These are phyloP conservation scores for Pachydiplax longipennis DNA, from an alignment of 2,888 invertebrate species.

Conservation along the genomic window DNA sequence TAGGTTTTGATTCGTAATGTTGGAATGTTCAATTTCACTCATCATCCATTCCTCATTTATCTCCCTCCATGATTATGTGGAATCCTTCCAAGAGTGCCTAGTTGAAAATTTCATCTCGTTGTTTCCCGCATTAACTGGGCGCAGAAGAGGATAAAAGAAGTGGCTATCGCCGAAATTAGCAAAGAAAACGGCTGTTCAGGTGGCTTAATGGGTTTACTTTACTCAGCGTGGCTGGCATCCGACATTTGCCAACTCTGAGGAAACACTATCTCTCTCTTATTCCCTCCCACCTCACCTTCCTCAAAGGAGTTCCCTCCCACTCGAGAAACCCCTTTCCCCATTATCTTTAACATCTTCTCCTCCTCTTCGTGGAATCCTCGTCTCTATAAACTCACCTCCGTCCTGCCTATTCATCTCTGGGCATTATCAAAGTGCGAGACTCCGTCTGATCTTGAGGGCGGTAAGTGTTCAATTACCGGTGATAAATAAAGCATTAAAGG, in stretches of 20 bases:
- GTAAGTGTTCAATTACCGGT: constrained; percentile 45
- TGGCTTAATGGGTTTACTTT: not conserved
- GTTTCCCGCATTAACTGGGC: not conserved
- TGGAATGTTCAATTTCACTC: too few relatives aligned
- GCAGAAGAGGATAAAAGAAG: not conserved
- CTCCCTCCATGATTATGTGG: too few relatives aligned
- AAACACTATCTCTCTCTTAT: not conserved
- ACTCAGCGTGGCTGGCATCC: not conserved
- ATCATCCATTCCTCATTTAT: too few relatives aligned
- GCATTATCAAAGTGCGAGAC: constrained; percentile 30
- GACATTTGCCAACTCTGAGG: not conserved
- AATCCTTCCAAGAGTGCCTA: too few relatives aligned
- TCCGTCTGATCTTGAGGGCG: constrained; percentile 37
- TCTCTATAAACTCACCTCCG: constrained; percentile 19
- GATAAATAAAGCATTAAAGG: constrained; percentile 43
- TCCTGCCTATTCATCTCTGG: constrained; percentile 19
- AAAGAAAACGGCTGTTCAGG: not conserved
- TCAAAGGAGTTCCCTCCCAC: not conserved
- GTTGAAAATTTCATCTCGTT: too few relatives aligned
- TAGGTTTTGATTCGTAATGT: too few relatives aligned
- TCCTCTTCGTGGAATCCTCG: not conserved
- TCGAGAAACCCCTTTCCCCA: not conserved
- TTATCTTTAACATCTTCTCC: constrained; percentile 1
- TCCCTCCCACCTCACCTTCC: not conserved
- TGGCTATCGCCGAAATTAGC: not conserved